These are phyloP conservation scores for Stylophora pistillata DNA, from an alignment of 64 coral and sea anemone species.

Conservation along the genomic window DNA sequence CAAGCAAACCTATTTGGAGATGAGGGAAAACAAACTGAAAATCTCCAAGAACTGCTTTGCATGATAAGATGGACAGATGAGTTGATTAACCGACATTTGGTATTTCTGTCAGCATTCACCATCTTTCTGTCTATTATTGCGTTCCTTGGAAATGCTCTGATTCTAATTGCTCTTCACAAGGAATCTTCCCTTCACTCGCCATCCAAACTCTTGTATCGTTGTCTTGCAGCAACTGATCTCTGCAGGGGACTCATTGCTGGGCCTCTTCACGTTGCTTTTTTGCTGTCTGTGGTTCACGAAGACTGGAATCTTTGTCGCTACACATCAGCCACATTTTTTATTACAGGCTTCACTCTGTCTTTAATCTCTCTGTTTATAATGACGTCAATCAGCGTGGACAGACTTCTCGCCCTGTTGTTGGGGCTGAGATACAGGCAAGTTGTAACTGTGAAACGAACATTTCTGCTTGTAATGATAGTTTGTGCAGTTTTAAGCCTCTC, in stretches of 20 bases:
- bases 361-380: background rate
- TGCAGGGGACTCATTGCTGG: background rate
- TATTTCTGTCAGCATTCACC: background rate
- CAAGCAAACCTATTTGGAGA: no score
- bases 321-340: no score
- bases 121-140: background rate
- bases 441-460: background rate
- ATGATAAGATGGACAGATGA: no score
- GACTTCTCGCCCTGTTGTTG: background rate
- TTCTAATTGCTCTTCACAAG: background rate
- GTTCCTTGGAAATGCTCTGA: background rate
- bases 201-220: background rate
- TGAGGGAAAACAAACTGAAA: no score
- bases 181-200: conserved; percentile 8
- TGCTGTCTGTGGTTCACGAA: background rate
- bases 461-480: background rate
- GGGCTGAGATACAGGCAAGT: background rate
- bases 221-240: background rate
- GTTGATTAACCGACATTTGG: background rate
- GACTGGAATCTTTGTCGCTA: background rate
- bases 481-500: background rate
- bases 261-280: background rate
- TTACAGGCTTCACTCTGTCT: background rate
- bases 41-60: no score
- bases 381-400: conserved; percentile 12